Evolutionary conservation across 64 coral and sea anemone species (phyloP).

Genomic region (Pachyseris speciosa): DNA sequence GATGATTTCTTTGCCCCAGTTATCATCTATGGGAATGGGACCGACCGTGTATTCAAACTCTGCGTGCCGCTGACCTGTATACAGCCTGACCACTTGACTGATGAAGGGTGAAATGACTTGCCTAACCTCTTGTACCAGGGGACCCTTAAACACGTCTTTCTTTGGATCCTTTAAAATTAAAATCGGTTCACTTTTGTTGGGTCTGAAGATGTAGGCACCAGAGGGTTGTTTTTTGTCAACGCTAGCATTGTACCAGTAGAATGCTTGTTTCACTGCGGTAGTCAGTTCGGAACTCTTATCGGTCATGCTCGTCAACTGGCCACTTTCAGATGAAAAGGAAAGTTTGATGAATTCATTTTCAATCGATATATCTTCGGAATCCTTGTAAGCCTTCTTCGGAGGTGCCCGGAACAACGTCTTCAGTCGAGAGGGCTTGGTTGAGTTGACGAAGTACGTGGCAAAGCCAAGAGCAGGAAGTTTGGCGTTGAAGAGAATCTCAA

Average conservation of each 20-base stretch:
- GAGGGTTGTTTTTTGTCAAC: conserved; percentile 71
- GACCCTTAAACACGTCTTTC: conserved; percentile 51
- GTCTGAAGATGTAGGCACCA: conserved; percentile 94
- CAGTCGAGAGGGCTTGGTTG: conserved; percentile 6
- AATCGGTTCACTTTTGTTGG: conserved; percentile 60
- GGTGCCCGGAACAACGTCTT: neutral
- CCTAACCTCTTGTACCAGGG: conserved; percentile 83
- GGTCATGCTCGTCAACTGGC: conserved; percentile 75
- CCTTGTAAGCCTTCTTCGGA: neutral
- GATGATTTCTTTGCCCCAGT: conserved; percentile 90
- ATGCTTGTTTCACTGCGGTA: conserved; percentile 71
- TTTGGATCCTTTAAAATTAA: conserved; percentile 43
- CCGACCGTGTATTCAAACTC: conserved; percentile 98
- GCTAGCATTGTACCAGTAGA: conserved; percentile 95
- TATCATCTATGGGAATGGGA: conserved; percentile 79
- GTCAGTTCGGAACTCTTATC: conserved; percentile 76
- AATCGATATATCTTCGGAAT: conserved; percentile 59
- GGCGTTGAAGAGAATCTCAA: conserved; percentile 73
- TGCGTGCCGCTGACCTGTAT: conserved; percentile 71
- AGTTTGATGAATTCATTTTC: conserved; percentile 80
- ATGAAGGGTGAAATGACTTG: conserved; percentile 84
- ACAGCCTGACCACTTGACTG: conserved; percentile 85
- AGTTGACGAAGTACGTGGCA: conserved; percentile 77
- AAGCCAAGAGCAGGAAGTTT: conserved; percentile 80
- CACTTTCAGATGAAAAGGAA: conserved; percentile 63